These are phyloP conservation scores for Pseudomyrmex gracilis DNA, from an alignment of 1,140 invertebrate species.

Conservation along the genomic window DNA sequence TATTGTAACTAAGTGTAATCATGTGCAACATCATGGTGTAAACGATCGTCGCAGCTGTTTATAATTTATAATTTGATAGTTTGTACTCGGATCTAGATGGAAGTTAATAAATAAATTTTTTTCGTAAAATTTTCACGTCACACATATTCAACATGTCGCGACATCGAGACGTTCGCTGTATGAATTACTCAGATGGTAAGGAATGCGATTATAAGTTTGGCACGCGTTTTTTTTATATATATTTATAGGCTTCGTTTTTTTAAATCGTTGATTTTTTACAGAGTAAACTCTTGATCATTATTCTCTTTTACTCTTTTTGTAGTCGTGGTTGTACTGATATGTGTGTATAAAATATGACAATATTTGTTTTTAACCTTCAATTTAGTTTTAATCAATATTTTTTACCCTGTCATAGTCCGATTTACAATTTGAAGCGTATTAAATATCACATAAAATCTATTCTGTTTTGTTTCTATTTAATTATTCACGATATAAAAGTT, in stretches of 20 bases:
- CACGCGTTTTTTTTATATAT: no score
- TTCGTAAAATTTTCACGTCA: slow-evolving; percentile 11
- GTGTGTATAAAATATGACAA: neutral
- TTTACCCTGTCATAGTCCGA: no score
- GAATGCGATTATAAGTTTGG: slow-evolving; percentile 5
- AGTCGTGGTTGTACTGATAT: slow-evolving; percentile 5
- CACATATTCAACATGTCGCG: slow-evolving; percentile 88
- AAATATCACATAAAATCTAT: no score
- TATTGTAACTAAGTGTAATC: neutral
- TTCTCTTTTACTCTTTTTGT: neutral
- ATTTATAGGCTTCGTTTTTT: no score
- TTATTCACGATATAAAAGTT: no score
- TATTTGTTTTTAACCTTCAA: no score
- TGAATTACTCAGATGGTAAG: slow-evolving; percentile 90
- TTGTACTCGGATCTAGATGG: neutral
- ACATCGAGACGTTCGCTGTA: slow-evolving; percentile 91
- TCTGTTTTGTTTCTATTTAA: no score
- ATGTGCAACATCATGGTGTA: no score
- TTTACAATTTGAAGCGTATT: no score
- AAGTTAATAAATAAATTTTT: slow-evolving; percentile 13
- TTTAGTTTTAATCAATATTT: no score
- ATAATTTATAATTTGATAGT: neutral
- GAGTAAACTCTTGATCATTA: no score
- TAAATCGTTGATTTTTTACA: no score
- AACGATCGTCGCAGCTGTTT: neutral